Conservation (phyloP, 2,888 invertebrate genomes). For the Nomada fabriciana region DNA sequence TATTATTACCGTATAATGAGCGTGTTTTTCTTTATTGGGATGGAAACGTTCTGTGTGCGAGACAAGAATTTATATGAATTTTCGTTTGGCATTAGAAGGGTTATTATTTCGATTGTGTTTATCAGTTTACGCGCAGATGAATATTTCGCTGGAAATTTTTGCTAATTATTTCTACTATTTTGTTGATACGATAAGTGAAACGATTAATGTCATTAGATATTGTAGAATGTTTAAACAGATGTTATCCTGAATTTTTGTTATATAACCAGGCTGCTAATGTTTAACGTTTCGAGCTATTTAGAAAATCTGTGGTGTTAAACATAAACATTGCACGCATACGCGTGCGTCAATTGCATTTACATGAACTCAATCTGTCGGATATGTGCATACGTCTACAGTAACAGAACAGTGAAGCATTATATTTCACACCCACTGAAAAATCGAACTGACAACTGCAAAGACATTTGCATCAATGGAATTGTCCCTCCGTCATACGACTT, state of each 20-base stretch:
- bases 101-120: no score
- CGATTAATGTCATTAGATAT: no score
- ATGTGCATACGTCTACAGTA: constrained; percentile 27
- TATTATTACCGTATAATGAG: no score
- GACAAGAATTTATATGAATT: no score
- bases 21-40: no score
- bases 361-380: constrained; percentile 39
- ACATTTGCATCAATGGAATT: constrained; percentile 21
- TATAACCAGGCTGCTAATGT: background rate
- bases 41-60: no score
- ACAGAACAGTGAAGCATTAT: constrained; percentile 37
- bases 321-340: background rate
- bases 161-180: no score
- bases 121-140: no score
- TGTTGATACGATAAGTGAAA: no score
- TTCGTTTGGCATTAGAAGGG: no score
- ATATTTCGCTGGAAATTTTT: no score
- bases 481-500: background rate
- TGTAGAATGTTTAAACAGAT: background rate
- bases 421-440: constrained; percentile 30
- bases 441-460: constrained; percentile 38
- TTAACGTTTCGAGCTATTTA: background rate
- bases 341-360: constrained; percentile 29
- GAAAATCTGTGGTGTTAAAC: background rate
- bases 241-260: background rate